These are phyloP conservation scores for Amazona vittata DNA, from an alignment of 2,113 vertebrate genomes.

Conservation along the genomic window DNA sequence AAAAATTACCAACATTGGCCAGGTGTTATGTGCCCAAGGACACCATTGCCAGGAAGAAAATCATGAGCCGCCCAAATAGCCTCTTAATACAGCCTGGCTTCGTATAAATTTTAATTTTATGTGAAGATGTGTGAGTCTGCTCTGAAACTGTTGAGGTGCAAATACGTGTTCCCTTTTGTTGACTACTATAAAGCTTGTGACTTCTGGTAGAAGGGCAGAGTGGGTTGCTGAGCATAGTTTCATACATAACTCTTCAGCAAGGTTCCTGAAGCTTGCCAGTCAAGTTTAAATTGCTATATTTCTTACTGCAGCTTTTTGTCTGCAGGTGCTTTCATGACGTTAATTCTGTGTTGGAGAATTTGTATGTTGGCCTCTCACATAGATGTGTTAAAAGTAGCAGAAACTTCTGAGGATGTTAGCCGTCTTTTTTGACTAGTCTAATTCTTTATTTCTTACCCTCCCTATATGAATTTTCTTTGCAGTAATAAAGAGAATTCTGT, in stretches of 20 bases:
- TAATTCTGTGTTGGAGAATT: not conserved
- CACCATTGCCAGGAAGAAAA: not conserved
- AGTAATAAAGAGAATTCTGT: not conserved
- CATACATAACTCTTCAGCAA: not conserved
- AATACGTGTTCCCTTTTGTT: not conserved
- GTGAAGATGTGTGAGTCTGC: not conserved
- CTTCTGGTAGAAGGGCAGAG: not conserved
- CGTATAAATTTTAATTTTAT: not conserved
- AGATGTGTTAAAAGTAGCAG: not conserved
- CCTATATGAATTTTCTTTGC: not conserved
- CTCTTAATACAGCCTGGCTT: not conserved
- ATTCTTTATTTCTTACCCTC: not conserved
- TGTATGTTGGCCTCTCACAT: not conserved
- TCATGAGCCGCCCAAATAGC: not conserved
- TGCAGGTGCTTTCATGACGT: not conserved
- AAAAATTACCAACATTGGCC: not conserved
- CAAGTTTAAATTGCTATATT: not conserved
- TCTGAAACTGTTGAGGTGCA: not conserved
- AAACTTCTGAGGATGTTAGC: not conserved
- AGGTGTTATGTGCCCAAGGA: not conserved
- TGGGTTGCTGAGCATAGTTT: not conserved
- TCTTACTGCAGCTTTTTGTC: not conserved
- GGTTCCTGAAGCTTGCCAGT: not conserved
- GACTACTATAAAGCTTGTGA: not conserved
- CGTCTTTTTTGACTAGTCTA: not conserved